Evolutionary conservation across 2,797 vertebrate species (phyloP).

Genomic region (Hypotaenidia philippensis): DNA sequence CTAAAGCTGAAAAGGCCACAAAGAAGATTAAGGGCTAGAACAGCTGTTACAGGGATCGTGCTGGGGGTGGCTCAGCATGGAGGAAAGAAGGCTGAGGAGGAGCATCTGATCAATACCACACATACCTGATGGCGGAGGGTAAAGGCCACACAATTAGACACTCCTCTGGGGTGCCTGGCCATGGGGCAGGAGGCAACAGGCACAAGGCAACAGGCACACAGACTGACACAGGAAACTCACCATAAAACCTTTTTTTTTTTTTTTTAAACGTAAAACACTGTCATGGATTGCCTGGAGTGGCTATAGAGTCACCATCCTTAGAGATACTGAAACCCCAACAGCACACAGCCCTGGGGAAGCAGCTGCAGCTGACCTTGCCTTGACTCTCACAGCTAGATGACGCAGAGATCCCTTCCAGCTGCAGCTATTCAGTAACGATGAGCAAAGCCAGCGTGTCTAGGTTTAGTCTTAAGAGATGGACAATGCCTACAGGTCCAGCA

Average conservation of each 20-base stretch:
- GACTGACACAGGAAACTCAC: neutral
- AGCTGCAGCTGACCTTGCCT: neutral
- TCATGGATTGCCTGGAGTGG: neutral
- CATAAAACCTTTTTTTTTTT: neutral
- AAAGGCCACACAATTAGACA: too few species aligned
- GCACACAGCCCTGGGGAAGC: neutral
- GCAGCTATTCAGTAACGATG: rapidly evolving
- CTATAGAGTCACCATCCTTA: neutral
- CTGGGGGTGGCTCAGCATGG: neutral
- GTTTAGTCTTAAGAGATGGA: neutral
- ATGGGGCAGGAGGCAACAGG: neutral
- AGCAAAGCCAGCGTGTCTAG: neutral
- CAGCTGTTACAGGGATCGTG: rapidly evolving
- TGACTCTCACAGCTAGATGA: neutral
- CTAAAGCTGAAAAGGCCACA: neutral
- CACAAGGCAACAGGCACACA: neutral
- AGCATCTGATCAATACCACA: rapidly evolving
- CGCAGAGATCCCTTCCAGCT: neutral
- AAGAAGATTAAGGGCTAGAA: conserved; percentile 26
- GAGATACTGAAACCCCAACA: neutral
- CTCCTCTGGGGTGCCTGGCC: rapidly evolving
- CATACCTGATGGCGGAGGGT: too few species aligned
- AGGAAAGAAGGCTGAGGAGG: neutral
- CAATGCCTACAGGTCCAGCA: neutral
- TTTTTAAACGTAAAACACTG: neutral